Evolutionary conservation across 2,797 vertebrate species (phyloP).

Genomic region (Erethizon dorsatum): DNA sequence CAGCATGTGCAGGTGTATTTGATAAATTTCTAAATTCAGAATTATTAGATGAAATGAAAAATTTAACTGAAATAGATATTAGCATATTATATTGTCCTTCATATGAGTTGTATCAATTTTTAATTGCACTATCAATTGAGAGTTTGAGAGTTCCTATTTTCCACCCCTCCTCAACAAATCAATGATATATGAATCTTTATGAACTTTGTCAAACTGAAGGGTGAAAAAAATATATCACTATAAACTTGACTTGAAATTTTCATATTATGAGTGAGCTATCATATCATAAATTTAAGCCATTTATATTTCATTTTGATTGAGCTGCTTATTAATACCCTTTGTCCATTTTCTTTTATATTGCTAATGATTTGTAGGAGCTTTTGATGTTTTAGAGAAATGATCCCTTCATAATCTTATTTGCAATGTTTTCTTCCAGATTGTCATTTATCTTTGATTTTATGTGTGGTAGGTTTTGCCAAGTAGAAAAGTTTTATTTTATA

Average conservation of each 20-base stretch:
- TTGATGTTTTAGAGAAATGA: constrained; percentile 45
- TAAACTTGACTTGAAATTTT: background rate
- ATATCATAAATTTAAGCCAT: background rate
- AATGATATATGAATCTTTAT: background rate
- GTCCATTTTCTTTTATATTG: background rate
- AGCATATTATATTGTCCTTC: background rate
- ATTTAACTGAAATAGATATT: background rate
- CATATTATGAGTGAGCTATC: background rate
- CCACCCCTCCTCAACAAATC: background rate
- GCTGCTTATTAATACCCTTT: background rate
- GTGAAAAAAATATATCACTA: background rate
- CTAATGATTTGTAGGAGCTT: constrained; percentile 1
- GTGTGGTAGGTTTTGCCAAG: background rate
- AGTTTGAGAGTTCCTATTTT: background rate
- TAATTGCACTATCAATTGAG: background rate
- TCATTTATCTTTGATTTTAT: constrained; percentile 28
- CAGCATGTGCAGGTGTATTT: background rate
- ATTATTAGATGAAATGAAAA: background rate
- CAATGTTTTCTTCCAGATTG: background rate
- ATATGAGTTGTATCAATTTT: background rate
- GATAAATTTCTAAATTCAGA: background rate
- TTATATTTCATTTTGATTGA: background rate
- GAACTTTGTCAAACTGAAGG: background rate
- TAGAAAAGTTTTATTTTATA: constrained; percentile 2
- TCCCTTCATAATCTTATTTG: background rate